Percentiles rank a stretch among this genome's conserved stretches.
phyloP scores from a whole-genome alignment of 2,113 vertebrate genomes.

The Onychostruthus taczanowskii region DNA sequence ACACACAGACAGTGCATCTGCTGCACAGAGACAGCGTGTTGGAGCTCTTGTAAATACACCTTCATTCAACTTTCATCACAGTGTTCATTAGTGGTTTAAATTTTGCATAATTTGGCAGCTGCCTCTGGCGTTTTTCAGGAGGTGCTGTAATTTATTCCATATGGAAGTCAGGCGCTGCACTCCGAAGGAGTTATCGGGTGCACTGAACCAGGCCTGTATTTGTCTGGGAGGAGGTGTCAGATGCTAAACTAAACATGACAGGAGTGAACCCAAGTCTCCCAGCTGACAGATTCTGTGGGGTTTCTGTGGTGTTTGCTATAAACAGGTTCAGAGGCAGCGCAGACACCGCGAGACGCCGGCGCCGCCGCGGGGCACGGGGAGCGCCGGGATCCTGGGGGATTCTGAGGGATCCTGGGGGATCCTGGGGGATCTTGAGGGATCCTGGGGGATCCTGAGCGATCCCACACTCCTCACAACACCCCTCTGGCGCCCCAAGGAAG shows the following conservation, averaged over 20 bases:
- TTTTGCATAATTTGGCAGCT: slow-evolving; percentile 55
- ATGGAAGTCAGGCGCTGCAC: slow-evolving; percentile 54
- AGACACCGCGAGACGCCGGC: neutral
- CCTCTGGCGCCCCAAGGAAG: neutral
- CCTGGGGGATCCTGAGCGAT: no score
- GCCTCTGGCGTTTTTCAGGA: slow-evolving; percentile 48
- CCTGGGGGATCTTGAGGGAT: neutral
- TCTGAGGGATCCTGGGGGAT: neutral
- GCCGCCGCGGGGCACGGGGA: neutral
- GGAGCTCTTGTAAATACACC: slow-evolving; percentile 21
- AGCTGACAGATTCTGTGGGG: slow-evolving; percentile 56
- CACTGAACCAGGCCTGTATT: slow-evolving; percentile 35
- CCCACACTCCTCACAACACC: neutral
- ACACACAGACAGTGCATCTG: slow-evolving; percentile 30
- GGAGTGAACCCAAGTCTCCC: slow-evolving; percentile 43
- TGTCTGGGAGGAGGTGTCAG: slow-evolving; percentile 63
- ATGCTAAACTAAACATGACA: slow-evolving; percentile 64
- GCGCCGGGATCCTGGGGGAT: neutral
- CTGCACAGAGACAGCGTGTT: neutral
- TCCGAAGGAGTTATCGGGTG: slow-evolving; percentile 57
- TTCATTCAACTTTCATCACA: slow-evolving; percentile 56
- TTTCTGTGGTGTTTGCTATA: neutral
- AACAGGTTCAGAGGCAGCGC: slow-evolving; percentile 45
- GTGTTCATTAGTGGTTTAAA: slow-evolving; percentile 37
- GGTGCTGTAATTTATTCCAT: slow-evolving; percentile 39